Evolutionary conservation across 1,140 invertebrate species (phyloP).

Genomic region (Drosophila obscura): DNA sequence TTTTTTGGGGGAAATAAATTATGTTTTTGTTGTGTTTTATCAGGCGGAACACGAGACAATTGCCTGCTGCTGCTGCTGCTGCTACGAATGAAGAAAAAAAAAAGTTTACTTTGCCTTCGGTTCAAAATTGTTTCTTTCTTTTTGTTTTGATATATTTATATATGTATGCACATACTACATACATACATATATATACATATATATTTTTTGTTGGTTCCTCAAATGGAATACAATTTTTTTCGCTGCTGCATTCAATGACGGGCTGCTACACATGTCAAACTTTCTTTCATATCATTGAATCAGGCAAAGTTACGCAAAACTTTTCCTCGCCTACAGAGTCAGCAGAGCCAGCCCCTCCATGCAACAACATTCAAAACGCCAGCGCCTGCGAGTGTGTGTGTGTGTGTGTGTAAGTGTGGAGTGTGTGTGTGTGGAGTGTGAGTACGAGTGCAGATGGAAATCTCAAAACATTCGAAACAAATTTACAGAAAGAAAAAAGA

Average conservation of each 20-base stretch:
- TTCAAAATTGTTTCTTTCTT: constrained; percentile 16
- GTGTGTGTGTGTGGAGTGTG: too few relatives aligned
- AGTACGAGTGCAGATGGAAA: constrained; percentile 35
- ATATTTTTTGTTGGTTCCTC: constrained; percentile 9
- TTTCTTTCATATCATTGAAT: constrained; percentile 65
- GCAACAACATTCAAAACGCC: constrained; percentile 39
- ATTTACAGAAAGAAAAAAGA: constrained; percentile 38
- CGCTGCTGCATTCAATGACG: constrained; percentile 31
- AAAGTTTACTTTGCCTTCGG: constrained; percentile 50
- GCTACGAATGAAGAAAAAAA: constrained; percentile 44
- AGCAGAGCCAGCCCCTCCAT: constrained; percentile 1
- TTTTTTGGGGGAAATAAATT: constrained; percentile 55
- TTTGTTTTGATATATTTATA: background rate
- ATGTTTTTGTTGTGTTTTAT: constrained; percentile 66
- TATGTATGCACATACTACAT: too few relatives aligned
- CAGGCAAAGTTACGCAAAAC: constrained; percentile 59
- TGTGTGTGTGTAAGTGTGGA: background rate
- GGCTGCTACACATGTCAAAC: constrained; percentile 59
- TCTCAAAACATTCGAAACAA: constrained; percentile 45
- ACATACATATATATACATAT: too few relatives aligned
- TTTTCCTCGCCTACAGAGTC: constrained; percentile 50
- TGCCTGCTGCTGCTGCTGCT: constrained; percentile 41
- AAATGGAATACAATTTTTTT: constrained; percentile 45
- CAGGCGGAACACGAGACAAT: constrained; percentile 65
- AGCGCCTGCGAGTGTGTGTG: background rate